These are phyloP conservation scores for Diploscapter pachys DNA, from an alignment of 1,140 invertebrate genomes.

Conservation along the genomic window DNA sequence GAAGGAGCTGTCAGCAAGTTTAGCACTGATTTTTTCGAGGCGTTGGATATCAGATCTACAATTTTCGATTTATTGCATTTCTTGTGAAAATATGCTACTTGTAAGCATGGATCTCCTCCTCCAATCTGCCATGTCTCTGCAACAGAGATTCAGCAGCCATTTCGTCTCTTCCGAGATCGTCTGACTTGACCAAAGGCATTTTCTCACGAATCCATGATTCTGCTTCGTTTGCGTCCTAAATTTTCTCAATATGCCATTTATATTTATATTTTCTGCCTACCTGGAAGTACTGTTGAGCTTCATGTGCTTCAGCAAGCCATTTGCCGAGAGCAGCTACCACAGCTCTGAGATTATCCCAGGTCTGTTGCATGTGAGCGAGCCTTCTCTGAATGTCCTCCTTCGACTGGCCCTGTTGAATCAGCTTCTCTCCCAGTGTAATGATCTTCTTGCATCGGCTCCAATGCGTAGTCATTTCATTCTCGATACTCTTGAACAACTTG, in stretches of 20 bases:
- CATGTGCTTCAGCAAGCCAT: conserved; percentile 85
- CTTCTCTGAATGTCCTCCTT: conserved; percentile 66
- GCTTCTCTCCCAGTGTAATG: conserved; percentile 69
- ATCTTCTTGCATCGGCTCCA: conserved; percentile 76
- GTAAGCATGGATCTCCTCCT: conserved; percentile 87
- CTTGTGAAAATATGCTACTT: conserved; percentile 61
- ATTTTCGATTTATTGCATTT: neutral
- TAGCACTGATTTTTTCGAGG: conserved; percentile 78
- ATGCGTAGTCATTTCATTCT: conserved; percentile 84
- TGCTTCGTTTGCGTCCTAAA: conserved; percentile 86
- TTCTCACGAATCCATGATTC: conserved; percentile 95
- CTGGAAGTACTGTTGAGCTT: conserved; percentile 66
- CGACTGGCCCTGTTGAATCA: conserved; percentile 72
- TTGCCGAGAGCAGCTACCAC: conserved; percentile 77
- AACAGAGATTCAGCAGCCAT: conserved; percentile 71
- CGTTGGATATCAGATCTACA: conserved; percentile 73
- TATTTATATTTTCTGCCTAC: conserved; percentile 2
- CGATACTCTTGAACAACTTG: conserved; percentile 85
- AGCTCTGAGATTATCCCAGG: conserved; percentile 80
- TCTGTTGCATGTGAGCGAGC: conserved; percentile 72
- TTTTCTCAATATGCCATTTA: neutral
- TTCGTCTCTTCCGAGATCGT: conserved; percentile 83
- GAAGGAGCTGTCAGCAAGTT: conserved; percentile 70
- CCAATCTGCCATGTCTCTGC: conserved; percentile 74
- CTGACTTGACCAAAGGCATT: conserved; percentile 78